A percentile compares a stretch with the other conserved stretches of the same genome.
These are phyloP conservation scores for Cossypha polioptera DNA, from an alignment of 2,797 vertebrate genomes.

Conservation along the genomic window DNA sequence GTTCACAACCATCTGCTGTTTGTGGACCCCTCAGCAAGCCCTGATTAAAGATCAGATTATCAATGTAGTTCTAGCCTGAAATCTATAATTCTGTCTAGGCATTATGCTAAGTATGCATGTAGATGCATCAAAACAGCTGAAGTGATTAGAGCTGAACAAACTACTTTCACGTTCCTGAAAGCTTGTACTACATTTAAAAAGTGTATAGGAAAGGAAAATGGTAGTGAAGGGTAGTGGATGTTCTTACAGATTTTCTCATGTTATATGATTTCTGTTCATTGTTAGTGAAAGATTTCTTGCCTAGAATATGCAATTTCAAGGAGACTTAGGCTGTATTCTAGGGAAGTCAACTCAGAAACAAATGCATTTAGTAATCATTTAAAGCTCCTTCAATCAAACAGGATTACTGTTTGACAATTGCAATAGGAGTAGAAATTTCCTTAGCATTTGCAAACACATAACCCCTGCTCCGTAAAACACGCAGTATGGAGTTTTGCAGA, in stretches of 20 bases:
- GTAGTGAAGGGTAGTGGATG: neutral
- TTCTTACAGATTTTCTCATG: neutral
- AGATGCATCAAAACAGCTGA: constrained; percentile 46
- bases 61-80: constrained; percentile 37
- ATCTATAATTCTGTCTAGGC: constrained; percentile 64
- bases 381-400: constrained; percentile 31
- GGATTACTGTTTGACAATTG: constrained; percentile 11
- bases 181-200: constrained; percentile 12
- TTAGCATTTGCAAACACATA: neutral
- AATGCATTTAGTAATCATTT: constrained; percentile 25
- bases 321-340: neutral
- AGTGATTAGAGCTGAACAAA: constrained; percentile 57
- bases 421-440: neutral
- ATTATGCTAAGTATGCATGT: constrained; percentile 54
- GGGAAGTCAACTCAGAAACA: neutral
- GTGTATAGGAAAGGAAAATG: neutral
- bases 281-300: neutral
- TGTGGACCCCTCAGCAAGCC: neutral
- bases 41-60: constrained; percentile 66
- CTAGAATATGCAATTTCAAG: neutral
- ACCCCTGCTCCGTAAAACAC: neutral
- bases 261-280: neutral
- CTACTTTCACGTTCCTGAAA: neutral
- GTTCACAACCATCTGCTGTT: constrained; percentile 22
- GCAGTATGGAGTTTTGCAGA: neutral